Conservation (phyloP, 2,797 vertebrate genomes). For the Danionella dracula region DNA sequence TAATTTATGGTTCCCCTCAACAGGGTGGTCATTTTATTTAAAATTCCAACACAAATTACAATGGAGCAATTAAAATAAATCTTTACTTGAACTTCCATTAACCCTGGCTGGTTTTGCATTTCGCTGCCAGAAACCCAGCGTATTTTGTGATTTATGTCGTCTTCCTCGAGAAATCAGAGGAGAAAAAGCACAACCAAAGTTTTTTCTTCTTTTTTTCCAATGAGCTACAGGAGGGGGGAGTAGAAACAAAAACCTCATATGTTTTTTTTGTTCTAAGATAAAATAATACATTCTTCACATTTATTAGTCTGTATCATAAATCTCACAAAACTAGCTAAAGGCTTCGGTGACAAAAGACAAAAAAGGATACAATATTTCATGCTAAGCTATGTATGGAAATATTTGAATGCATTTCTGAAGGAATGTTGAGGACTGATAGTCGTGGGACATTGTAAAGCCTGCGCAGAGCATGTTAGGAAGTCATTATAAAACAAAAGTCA, state of each 20-base stretch:
- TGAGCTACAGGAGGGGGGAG: slow-evolving; percentile 18
- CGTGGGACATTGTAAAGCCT: slow-evolving; percentile 9
- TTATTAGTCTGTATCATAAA: slow-evolving; percentile 60
- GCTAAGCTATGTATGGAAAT: slow-evolving; percentile 29
- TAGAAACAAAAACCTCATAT: slow-evolving; percentile 45
- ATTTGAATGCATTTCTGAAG: slow-evolving; percentile 24
- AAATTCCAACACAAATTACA: slow-evolving; percentile 60
- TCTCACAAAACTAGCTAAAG: slow-evolving; percentile 45
- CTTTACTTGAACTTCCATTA: slow-evolving; percentile 69
- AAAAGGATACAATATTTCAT: slow-evolving; percentile 48
- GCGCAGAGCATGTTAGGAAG: slow-evolving; percentile 11
- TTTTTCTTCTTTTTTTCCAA: slow-evolving; percentile 38
- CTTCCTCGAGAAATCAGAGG: slow-evolving; percentile 55
- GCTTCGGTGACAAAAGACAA: slow-evolving; percentile 51
- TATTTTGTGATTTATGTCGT: slow-evolving; percentile 66
- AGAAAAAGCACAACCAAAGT: slow-evolving; percentile 49
- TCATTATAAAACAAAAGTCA: slow-evolving; percentile 8
- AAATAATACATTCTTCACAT: slow-evolving; percentile 52
- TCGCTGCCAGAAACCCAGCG: slow-evolving; percentile 53
- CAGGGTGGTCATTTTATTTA: slow-evolving; percentile 69
- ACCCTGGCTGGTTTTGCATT: slow-evolving; percentile 66
- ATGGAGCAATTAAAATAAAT: slow-evolving; percentile 75
- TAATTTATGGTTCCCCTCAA: slow-evolving; percentile 63
- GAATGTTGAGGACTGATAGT: slow-evolving; percentile 20
- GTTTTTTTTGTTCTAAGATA: slow-evolving; percentile 47